These are phyloP conservation scores for Anorthoa munda DNA, from an alignment of 2,888 invertebrate species.

Conservation along the genomic window DNA sequence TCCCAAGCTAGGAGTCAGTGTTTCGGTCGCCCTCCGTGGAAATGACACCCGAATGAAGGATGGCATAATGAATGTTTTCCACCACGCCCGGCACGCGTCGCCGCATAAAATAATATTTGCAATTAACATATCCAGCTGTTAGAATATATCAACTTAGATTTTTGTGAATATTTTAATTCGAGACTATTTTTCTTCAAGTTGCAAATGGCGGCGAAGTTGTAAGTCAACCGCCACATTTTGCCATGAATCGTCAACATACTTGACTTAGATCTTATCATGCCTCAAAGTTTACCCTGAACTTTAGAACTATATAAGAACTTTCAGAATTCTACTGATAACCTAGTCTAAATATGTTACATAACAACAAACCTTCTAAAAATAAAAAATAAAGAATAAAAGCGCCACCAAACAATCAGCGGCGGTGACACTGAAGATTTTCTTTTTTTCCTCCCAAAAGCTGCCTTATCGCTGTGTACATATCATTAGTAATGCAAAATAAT, in stretches of 20 bases:
- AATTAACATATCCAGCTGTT: conserved; percentile 81
- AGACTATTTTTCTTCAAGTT: conserved; percentile 6
- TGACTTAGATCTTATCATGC: not conserved
- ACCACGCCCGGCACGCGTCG: conserved; percentile 79
- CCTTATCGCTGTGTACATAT: conserved; percentile 89
- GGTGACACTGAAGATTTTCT: conserved; percentile 82
- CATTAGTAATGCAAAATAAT: conserved; percentile 91
- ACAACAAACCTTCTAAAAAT: conserved; percentile 16
- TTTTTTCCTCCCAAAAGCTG: conserved; percentile 80
- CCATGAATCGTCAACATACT: not conserved
- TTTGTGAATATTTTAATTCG: conserved; percentile 46
- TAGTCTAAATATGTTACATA: not conserved
- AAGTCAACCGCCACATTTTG: not conserved
- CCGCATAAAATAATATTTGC: conserved; percentile 81
- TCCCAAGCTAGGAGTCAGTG: conserved; percentile 69
- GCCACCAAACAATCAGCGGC: conserved; percentile 75
- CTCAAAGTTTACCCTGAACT: conserved; percentile 7
- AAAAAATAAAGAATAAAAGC: conserved; percentile 48
- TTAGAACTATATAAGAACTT: not conserved
- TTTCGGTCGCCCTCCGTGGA: conserved; percentile 73
- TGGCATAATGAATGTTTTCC: conserved; percentile 81
- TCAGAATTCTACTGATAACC: not conserved
- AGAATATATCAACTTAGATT: conserved; percentile 58
- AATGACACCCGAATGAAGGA: conserved; percentile 85
- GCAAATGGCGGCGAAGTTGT: not conserved